phyloP scores from a whole-genome alignment of 2,888 invertebrate genomes.

The Morpho deidamia region DNA sequence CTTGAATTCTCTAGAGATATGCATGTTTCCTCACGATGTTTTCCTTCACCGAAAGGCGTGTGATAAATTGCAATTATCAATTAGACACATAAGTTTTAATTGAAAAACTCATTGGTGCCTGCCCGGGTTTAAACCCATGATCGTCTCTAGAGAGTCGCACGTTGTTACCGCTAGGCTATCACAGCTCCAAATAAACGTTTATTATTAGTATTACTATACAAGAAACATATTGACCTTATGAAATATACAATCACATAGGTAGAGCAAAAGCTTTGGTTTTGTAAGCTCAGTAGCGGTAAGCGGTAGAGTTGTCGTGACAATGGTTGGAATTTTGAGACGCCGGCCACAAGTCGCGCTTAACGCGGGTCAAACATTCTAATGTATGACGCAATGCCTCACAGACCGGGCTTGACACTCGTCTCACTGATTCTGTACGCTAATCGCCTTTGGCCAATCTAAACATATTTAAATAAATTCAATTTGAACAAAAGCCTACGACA shows the following conservation, averaged over 20 bases:
- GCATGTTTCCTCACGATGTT: too few species aligned
- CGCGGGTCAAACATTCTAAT: conserved; percentile 71
- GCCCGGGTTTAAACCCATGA: too few species aligned
- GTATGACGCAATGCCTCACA: conserved; percentile 63
- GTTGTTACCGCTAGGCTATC: too few species aligned
- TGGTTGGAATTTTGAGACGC: conserved; percentile 54
- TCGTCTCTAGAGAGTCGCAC: too few species aligned
- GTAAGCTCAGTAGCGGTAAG: conserved; percentile 33
- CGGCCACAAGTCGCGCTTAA: conserved; percentile 34
- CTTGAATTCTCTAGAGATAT: too few species aligned
- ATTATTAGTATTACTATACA: too few species aligned
- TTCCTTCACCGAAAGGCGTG: too few species aligned
- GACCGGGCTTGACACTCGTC: conserved; percentile 71
- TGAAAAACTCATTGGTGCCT: too few species aligned
- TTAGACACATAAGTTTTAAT: too few species aligned
- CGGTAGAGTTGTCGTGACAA: conserved; percentile 52
- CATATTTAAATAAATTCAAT: neutral
- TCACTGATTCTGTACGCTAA: conserved; percentile 47
- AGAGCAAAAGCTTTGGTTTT: conserved; percentile 9
- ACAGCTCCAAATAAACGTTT: too few species aligned
- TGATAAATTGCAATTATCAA: too few species aligned
- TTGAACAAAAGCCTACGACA: neutral
- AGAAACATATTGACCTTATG: neutral
- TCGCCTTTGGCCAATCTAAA: conserved; percentile 25
- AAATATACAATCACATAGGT: neutral